Evolutionary conservation across 2,888 invertebrate species (phyloP), one percentile per base, ranked within the genome.

Genomic region (Cantharis lateralis): DNA sequence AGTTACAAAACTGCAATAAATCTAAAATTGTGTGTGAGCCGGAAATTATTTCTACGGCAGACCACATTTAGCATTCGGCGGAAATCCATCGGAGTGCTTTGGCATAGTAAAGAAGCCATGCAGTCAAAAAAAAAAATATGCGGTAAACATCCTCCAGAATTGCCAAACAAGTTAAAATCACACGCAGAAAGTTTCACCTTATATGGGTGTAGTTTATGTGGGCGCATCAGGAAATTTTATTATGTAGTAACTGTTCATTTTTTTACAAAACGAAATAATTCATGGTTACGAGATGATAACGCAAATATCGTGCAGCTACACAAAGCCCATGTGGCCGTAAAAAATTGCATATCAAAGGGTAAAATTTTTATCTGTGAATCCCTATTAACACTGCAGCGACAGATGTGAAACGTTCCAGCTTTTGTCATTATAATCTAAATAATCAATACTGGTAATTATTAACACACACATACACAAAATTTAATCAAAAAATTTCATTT

Each of bases 261-360:
- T 11, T 24, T 63, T 70, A 64, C 66, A 16, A 66, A 20, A 66
- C 9, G 11, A 66, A 24, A 63, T 13, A 24, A 18, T 66, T 66
- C 24, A 24, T 24, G 24, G 24, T 24, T 66, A 10, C 64, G n/a
- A 20, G 20, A 15, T 66, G 64, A 66, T 66, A 66, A 66, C 64
- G 64, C 18, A 66, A 20, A n/a, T 64, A 66, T 32, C 48, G 24
- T 11, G 24, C 16, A 16, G 69, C 48, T n/a, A 48, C n/a, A 48
- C 48, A 48, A 48, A 48, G 24, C 18, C 79, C 79, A 76, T 77
- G 76, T 77, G 80, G 69, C 77, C 78, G 80, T 78, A 79, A 79
- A 80, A 80, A 79, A 79, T 80, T 78, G 75, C 72, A 72, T 13
- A 62, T 80, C 75, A 79, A 80, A 80, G 79, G 81, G 81, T 80